These are phyloP conservation scores for Crocodylus rhombifer DNA, from an alignment of 2,797 vertebrate genomes.

Conservation along the genomic window DNA sequence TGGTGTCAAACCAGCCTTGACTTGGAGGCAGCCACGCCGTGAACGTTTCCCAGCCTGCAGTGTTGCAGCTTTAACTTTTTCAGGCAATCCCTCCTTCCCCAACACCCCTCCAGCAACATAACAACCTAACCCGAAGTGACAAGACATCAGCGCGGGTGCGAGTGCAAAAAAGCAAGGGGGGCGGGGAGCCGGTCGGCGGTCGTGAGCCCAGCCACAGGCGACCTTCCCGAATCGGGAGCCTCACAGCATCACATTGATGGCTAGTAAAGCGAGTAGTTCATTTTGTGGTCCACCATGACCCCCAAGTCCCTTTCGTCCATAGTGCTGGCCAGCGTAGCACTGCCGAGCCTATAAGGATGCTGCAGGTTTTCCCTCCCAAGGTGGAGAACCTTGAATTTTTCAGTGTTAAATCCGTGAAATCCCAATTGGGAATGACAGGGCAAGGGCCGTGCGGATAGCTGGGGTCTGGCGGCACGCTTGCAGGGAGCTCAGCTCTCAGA, in stretches of 20 bases:
- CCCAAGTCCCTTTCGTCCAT: too few relatives aligned
- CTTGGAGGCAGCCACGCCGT: background rate
- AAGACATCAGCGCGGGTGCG: background rate
- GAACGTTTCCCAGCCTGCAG: background rate
- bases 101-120: background rate
- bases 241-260: constrained; percentile 18
- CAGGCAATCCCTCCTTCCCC: background rate
- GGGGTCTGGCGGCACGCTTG: background rate
- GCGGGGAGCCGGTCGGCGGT: background rate
- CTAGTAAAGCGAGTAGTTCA: too few relatives aligned
- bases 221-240: constrained; percentile 8
- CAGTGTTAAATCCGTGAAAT: background rate
- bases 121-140: background rate
- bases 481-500: background rate
- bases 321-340: too few relatives aligned
- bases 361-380: too few relatives aligned
- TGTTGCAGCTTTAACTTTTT: background rate
- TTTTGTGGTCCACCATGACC: too few relatives aligned
- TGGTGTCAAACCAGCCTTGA: background rate
- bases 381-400: too few relatives aligned
- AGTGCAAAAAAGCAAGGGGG: constrained; percentile 26
- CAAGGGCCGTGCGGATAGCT: background rate
- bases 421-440: background rate
- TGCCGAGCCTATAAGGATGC: too few relatives aligned
- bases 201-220: background rate